These are phyloP conservation scores for Tinea semifulvella DNA, from an alignment of 2,888 invertebrate genomes.

Conservation along the genomic window DNA sequence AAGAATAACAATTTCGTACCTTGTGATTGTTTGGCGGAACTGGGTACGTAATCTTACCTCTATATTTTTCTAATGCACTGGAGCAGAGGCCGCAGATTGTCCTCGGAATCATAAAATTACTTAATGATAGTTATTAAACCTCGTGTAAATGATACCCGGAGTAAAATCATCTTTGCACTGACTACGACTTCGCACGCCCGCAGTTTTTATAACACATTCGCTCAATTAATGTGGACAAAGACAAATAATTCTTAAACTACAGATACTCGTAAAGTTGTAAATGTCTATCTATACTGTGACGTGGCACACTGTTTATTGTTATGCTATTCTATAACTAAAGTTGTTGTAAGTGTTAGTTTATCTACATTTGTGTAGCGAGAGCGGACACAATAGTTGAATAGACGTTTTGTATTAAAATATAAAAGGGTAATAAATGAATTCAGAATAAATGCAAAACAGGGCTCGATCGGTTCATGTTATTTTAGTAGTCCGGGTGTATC, in stretches of 20 bases:
- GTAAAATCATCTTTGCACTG: conserved; percentile 1
- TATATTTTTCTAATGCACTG: conserved; percentile 14
- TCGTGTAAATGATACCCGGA: conserved; percentile 23
- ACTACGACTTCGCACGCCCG: conserved; percentile 10
- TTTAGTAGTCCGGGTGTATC: conserved; percentile 8
- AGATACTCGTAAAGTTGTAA: no score
- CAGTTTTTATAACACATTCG: conserved; percentile 2
- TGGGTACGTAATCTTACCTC: conserved; percentile 10
- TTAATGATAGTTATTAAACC: conserved; percentile 30
- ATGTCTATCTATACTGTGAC: no score
- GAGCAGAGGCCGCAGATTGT: conserved; percentile 11
- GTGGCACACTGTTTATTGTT: no score
- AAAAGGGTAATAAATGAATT: no score
- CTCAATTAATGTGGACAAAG: conserved; percentile 8
- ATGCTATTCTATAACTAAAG: no score
- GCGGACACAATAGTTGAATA: no score
- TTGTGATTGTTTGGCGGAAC: conserved; percentile 10
- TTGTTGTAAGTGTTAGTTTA: no score
- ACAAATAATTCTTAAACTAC: no score
- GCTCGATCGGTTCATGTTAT: conserved; percentile 1
- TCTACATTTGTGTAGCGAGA: no score
- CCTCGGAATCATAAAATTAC: conserved; percentile 15
- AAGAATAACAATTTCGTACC: conserved; percentile 3
- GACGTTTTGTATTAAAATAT: no score
- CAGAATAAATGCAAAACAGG: no score